Evolutionary conservation across 2,888 invertebrate species (phyloP).

Genomic region (Phrixothrix hirtus): DNA sequence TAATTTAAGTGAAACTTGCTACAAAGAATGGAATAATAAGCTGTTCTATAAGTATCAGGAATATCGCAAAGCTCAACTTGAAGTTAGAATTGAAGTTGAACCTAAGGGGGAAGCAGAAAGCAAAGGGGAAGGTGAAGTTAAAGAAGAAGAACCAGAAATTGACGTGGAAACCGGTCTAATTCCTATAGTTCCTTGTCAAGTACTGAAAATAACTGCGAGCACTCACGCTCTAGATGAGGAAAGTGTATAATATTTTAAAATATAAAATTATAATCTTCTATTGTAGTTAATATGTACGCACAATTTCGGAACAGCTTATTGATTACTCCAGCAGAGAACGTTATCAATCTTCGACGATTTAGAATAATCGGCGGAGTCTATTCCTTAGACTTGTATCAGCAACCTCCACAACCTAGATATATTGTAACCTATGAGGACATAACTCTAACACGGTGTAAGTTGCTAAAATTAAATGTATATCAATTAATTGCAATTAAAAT

Average conservation of each 20-base stretch:
- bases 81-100: neutral
- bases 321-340: conserved; percentile 72
- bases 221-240: too few species aligned
- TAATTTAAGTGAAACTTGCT: neutral
- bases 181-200: neutral
- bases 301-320: conserved; percentile 62
- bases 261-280: too few species aligned
- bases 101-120: too few species aligned
- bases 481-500: neutral
- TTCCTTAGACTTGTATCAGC: conserved; percentile 71
- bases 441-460: conserved; percentile 63
- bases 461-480: neutral
- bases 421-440: conserved; percentile 55
- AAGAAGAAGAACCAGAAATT: too few species aligned
- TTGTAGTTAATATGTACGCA: too few species aligned
- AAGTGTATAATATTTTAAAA: too few species aligned
- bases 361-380: conserved; percentile 77
- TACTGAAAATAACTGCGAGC: too few species aligned
- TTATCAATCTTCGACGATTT: conserved; percentile 76
- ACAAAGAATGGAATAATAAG: neutral
- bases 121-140: too few species aligned
- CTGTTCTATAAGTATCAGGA: neutral
- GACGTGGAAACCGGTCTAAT: neutral
- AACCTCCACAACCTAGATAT: conserved; percentile 71
- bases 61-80: neutral